These are phyloP conservation scores for Synergus japonicus DNA, from an alignment of 2,888 invertebrate genomes.

Conservation along the genomic window DNA sequence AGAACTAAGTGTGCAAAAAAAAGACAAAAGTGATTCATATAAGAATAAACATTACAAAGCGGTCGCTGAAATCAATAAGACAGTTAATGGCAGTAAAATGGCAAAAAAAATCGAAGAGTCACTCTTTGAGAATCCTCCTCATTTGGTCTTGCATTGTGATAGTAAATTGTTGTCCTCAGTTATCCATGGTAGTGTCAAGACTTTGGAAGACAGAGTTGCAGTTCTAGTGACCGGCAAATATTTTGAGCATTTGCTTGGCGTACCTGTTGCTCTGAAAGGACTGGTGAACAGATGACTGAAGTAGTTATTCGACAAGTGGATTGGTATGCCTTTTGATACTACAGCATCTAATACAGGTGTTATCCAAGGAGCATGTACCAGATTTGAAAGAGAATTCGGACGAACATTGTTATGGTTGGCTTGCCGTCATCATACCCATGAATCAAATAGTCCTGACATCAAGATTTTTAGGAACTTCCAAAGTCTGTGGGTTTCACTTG, in stretches of 20 bases:
- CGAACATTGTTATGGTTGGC: no score
- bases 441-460: no score
- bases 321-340: not conserved
- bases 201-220: not conserved
- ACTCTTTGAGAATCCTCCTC: not conserved
- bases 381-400: no score
- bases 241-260: not conserved
- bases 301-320: not conserved
- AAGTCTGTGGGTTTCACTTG: no score
- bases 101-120: not conserved
- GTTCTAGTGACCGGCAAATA: not conserved
- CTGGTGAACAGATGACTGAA: not conserved
- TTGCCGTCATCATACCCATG: no score
- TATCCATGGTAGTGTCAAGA: not conserved
- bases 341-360: slow-evolving; percentile 11
- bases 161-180: not conserved
- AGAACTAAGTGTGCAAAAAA: no score
- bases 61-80: not conserved
- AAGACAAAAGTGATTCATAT: no score
- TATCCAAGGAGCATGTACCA: no score
- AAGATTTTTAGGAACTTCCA: no score
- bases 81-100: not conserved
- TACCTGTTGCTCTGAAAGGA: not conserved
- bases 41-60: not conserved
- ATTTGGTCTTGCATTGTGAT: not conserved